Evolutionary conservation across 2,888 invertebrate genomes (phyloP), one percentile per base, ranked within the genome.

Genomic region (Caenorhabditis afra): DNA sequence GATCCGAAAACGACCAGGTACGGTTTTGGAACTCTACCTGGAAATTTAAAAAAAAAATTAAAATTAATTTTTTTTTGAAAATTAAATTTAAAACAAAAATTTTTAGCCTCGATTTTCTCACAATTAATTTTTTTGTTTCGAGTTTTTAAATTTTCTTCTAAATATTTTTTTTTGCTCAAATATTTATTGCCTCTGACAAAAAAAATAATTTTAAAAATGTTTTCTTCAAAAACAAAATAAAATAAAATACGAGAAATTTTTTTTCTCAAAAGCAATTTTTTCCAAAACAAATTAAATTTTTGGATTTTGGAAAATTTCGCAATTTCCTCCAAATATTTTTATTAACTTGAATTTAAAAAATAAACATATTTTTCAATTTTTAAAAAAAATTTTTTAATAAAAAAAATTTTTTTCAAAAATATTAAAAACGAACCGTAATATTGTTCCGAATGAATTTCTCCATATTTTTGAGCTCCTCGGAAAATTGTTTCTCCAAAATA

Each of bases 401-500:
- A 62, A 29, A 35, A 18, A 22, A 29, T 22, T 14, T 18, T 45
- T 22, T 45, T 16, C 44, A 44, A 4, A 29, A 29, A 29, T 5
- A 29, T 29, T 29, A 7, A 29, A 29, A 29, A 29, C 29, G 29
- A 5, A 84, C 86, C 49, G 81, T 81, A 39, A 87, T 84, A 39
- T 83, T 66, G 39, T 84, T 85, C 58, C 83, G 79, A 39, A 88
- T 84, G 67, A 81, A 87, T 35, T 47, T 47, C 44, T 88, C 87
- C 59, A 88, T 74, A 3, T 75, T 53, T 10, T 83, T 50, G 23
- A 87, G 74, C 3, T 87, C 85, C 8, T 81, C 65, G 0, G 86
- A 81, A 45, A 71, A 85, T 12, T 76, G 94, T 0, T 93, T 92
- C 11, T 95, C 93, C 50, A 96, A 92, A 92, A 96, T 93, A 90